These are phyloP conservation scores for Apteryx mantelli DNA, from an alignment of 2,113 vertebrate genomes.

Conservation along the genomic window DNA sequence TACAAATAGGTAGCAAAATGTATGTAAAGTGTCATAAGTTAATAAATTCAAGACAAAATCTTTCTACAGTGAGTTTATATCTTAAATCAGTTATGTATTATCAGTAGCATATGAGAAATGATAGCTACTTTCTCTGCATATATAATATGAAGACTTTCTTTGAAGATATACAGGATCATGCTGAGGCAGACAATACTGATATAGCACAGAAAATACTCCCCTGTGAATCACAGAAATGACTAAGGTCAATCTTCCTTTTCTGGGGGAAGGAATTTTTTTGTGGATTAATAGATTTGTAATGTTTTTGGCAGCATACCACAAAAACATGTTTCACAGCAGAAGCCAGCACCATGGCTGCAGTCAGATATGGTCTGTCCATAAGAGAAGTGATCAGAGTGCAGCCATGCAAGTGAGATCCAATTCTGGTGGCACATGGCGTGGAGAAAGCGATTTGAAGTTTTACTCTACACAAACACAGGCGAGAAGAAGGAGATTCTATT, in stretches of 20 bases:
- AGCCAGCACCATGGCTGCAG: background rate
- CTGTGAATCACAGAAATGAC: background rate
- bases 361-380: background rate
- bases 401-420: background rate
- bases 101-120: background rate
- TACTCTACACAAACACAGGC: background rate
- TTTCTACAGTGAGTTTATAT: background rate
- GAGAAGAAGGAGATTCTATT: background rate
- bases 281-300: background rate
- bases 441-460: background rate
- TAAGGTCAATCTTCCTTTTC: no score
- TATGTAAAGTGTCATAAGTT: background rate
- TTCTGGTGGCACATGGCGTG: background rate
- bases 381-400: background rate
- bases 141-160: background rate
- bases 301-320: background rate
- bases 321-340: background rate
- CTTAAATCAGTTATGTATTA: background rate
- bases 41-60: background rate
- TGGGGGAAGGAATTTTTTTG: background rate
- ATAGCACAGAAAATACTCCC: background rate
- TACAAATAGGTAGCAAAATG: slow-evolving; percentile 24
- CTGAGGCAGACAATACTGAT: background rate
- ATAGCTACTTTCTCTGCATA: background rate
- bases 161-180: background rate